Conservation (phyloP, 2,797 vertebrate genomes). For the Sebastes diploproa region DNA sequence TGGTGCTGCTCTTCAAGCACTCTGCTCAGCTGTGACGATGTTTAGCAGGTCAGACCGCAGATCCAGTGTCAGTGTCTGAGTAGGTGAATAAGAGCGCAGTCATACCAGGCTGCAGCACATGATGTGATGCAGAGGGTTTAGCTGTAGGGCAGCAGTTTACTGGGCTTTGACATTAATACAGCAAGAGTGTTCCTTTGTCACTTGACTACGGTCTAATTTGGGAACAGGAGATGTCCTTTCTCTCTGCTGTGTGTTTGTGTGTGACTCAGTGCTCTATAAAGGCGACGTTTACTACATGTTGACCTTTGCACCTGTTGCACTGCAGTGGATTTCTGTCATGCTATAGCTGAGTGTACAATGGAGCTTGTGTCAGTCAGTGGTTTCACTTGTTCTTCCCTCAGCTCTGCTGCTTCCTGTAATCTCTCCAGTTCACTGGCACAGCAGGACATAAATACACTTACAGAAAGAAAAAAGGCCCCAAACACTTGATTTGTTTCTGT, state of each 20-base stretch:
- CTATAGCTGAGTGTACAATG: slow-evolving; percentile 16
- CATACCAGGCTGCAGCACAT: slow-evolving; percentile 67
- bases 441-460: background rate
- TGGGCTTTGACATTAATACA: slow-evolving; percentile 69
- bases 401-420: background rate
- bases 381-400: background rate
- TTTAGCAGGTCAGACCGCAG: slow-evolving; percentile 73
- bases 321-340: slow-evolving; percentile 20
- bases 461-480: background rate
- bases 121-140: slow-evolving; percentile 62
- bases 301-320: slow-evolving; percentile 52
- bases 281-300: slow-evolving; percentile 24
- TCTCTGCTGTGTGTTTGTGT: slow-evolving; percentile 31
- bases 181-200: slow-evolving; percentile 76
- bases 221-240: slow-evolving; percentile 69
- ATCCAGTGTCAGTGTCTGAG: slow-evolving; percentile 69
- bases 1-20: slow-evolving; percentile 36
- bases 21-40: slow-evolving; percentile 49
- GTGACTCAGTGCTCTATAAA: slow-evolving; percentile 23
- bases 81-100: slow-evolving; percentile 34
- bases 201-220: slow-evolving; percentile 81
- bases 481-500: background rate
- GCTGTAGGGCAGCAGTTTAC: slow-evolving; percentile 51
- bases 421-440: background rate
- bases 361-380: slow-evolving; percentile 1